Conservation (phyloP, 2,888 invertebrate genomes). For the Galerucella calmariensis region DNA sequence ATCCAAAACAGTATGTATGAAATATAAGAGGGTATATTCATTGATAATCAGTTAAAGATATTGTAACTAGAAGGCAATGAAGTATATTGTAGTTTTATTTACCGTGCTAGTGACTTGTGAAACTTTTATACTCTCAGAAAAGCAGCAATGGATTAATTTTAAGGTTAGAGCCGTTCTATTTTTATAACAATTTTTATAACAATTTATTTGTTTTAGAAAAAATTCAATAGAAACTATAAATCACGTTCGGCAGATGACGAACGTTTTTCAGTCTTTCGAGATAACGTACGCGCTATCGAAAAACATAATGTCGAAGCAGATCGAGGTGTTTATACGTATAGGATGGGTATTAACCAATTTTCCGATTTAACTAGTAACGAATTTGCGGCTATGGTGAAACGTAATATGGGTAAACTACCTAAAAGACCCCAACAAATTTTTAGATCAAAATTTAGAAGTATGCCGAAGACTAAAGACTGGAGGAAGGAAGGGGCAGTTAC, state of each 20-base stretch:
- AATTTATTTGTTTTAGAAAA: not conserved
- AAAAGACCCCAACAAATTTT: not conserved
- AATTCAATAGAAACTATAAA: conserved; percentile 15
- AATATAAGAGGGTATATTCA: not conserved
- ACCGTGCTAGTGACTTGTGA: not conserved
- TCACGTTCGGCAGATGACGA: conserved; percentile 4
- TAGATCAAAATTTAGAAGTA: not conserved
- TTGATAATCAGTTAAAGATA: not conserved
- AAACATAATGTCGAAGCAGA: conserved; percentile 8
- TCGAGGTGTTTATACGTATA: not conserved
- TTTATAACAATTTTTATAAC: not conserved
- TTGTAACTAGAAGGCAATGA: not conserved
- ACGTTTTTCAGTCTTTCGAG: not conserved
- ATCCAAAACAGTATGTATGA: not conserved
- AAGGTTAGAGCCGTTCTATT: not conserved
- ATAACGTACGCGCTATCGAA: not conserved
- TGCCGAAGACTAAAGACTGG: conserved; percentile 64
- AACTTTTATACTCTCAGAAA: not conserved
- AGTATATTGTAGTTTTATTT: not conserved
- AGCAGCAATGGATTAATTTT: conserved; percentile 1
- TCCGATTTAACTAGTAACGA: conserved; percentile 3
- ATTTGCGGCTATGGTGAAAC: conserved; percentile 4
- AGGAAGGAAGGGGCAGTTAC: conserved; percentile 68
- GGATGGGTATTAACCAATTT: conserved; percentile 9
- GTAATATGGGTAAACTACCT: not conserved